A percentile compares a stretch with the other conserved stretches of the same genome.
These are phyloP conservation scores for Scomber scombrus DNA, from an alignment of 2,113 vertebrate species.

Conservation along the genomic window DNA sequence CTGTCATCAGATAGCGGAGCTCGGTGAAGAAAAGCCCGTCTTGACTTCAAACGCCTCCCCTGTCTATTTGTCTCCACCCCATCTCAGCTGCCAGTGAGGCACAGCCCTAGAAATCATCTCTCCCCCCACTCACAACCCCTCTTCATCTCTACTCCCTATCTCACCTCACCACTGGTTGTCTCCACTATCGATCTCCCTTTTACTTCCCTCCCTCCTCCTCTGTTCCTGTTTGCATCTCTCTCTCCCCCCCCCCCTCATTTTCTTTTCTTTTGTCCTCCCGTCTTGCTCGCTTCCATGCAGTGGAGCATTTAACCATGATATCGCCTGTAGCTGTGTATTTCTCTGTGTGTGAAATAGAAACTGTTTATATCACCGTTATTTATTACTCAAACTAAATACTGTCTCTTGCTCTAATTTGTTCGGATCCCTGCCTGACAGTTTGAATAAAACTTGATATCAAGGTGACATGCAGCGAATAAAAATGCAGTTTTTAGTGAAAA, in stretches of 20 bases:
- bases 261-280: constrained; percentile 25
- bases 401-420: constrained; percentile 54
- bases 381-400: constrained; percentile 52
- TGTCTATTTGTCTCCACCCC: constrained; percentile 73
- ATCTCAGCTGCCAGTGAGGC: constrained; percentile 63
- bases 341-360: constrained; percentile 27
- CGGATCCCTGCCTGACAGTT: constrained; percentile 29
- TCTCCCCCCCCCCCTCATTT: constrained; percentile 1
- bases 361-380: constrained; percentile 49
- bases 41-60: constrained; percentile 80
- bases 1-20: constrained; percentile 76
- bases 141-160: constrained; percentile 8
- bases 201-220: constrained; percentile 30
- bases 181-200: constrained; percentile 42
- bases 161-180: constrained; percentile 16
- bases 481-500: constrained; percentile 19
- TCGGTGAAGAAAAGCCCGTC: constrained; percentile 70
- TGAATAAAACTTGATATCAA: constrained; percentile 28
- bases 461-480: constrained; percentile 12
- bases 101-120: constrained; percentile 60
- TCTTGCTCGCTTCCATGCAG: constrained; percentile 5
- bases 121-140: neutral
- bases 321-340: constrained; percentile 28
- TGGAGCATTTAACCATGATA: constrained; percentile 40
- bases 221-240: constrained; percentile 51